These are phyloP conservation scores for Neoascia interrupta DNA, from an alignment of 2,888 invertebrate genomes.

Conservation along the genomic window DNA sequence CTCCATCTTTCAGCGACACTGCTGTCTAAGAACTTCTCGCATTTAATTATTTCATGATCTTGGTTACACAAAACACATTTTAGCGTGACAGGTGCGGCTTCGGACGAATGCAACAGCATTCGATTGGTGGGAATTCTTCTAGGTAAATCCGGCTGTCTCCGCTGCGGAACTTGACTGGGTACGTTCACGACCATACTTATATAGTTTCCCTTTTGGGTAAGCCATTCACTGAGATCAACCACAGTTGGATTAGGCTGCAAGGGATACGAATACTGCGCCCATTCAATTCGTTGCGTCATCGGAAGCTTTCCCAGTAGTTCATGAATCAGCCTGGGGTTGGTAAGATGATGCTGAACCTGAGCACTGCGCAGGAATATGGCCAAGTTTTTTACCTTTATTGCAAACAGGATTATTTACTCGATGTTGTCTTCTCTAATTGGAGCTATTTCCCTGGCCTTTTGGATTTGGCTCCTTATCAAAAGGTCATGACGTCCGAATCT, in stretches of 20 bases:
- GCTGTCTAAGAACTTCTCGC: not conserved
- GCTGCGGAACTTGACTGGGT: not conserved
- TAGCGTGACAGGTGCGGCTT: no score
- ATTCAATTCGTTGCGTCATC: conserved; percentile 27
- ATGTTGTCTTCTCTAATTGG: conserved; percentile 24
- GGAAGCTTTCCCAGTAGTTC: no score
- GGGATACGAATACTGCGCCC: conserved; percentile 16
- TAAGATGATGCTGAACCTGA: not conserved
- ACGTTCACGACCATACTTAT: not conserved
- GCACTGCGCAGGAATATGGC: not conserved
- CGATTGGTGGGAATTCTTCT: no score
- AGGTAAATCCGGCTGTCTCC: not conserved
- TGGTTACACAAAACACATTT: no score
- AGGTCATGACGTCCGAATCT: conserved; percentile 53
- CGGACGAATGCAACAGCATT: no score
- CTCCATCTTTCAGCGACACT: not conserved
- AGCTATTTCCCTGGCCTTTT: conserved; percentile 18
- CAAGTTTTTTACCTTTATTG: not conserved
- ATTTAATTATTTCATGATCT: not conserved
- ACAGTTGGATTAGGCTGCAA: conserved; percentile 4
- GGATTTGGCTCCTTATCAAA: conserved; percentile 19
- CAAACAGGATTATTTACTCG: conserved; percentile 14
- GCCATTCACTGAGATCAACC: conserved; percentile 35
- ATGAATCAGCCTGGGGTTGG: no score
- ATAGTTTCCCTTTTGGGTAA: conserved; percentile 1